These are phyloP conservation scores for Orchestia grillus DNA, from an alignment of 1,140 invertebrate genomes.

Conservation along the genomic window DNA sequence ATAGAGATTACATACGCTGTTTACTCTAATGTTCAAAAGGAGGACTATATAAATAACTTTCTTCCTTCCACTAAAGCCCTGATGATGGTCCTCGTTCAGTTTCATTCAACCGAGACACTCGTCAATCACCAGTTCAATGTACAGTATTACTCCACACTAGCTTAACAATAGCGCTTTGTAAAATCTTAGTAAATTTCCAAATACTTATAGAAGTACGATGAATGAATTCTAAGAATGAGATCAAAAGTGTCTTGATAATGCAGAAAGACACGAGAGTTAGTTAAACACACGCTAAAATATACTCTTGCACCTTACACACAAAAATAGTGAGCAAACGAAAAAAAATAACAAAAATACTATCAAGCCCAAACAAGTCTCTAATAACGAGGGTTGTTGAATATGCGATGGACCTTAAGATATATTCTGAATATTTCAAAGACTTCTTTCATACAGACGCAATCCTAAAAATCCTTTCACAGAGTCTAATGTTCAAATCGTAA, in stretches of 20 bases:
- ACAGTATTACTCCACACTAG: background rate
- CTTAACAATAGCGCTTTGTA: too few relatives aligned
- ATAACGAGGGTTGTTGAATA: too few relatives aligned
- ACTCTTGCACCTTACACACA: background rate
- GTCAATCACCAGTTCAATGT: background rate
- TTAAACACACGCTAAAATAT: background rate
- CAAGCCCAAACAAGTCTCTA: too few relatives aligned
- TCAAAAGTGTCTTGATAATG: background rate
- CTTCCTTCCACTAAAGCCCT: background rate
- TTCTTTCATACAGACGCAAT: too few relatives aligned
- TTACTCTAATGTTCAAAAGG: too few relatives aligned
- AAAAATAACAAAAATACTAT: background rate
- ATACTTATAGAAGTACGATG: background rate
- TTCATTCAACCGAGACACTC: background rate
- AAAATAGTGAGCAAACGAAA: background rate
- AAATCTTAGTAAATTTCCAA: background rate
- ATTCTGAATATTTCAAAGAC: too few relatives aligned
- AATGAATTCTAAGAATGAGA: background rate
- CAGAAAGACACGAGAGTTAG: background rate
- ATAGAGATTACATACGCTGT: background rate
- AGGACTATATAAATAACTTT: too few relatives aligned
- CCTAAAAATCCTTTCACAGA: too few relatives aligned
- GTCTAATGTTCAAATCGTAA: too few relatives aligned
- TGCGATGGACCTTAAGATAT: too few relatives aligned
- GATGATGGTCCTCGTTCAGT: background rate